phyloP scores from a whole-genome alignment of 1,140 invertebrate genomes.

The Drosophila guanche region DNA sequence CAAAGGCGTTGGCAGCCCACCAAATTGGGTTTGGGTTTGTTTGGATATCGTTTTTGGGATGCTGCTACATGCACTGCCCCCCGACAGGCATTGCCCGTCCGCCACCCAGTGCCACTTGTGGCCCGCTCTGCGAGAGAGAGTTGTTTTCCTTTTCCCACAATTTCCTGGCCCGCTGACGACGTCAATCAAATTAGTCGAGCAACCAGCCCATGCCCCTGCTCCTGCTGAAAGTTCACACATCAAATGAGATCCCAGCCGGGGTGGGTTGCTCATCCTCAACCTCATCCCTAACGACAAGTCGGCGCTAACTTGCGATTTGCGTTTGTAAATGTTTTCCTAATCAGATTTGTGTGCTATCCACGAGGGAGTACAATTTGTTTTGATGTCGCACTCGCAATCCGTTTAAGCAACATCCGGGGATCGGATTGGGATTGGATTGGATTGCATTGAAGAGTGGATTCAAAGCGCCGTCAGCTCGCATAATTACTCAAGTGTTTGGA shows the following conservation, averaged over 20 bases:
- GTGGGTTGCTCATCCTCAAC: constrained; percentile 17
- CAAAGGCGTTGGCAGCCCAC: constrained; percentile 71
- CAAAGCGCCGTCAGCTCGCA: constrained; percentile 28
- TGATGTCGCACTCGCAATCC: constrained; percentile 70
- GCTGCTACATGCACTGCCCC: constrained; percentile 20
- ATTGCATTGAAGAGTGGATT: constrained; percentile 11
- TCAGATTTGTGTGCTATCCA: constrained; percentile 70
- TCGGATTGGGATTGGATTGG: neutral
- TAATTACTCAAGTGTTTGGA: constrained; percentile 50
- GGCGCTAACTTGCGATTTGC: constrained; percentile 74
- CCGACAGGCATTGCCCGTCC: constrained; percentile 45
- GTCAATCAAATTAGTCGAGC: constrained; percentile 73
- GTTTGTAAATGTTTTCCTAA: constrained; percentile 79
- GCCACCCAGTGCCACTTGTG: constrained; percentile 54
- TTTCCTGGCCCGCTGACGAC: constrained; percentile 61
- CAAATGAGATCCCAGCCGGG: constrained; percentile 45
- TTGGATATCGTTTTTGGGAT: constrained; percentile 69
- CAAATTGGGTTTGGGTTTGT: constrained; percentile 81
- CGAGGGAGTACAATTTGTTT: constrained; percentile 76
- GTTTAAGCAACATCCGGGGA: constrained; percentile 56
- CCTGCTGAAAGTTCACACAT: constrained; percentile 72
- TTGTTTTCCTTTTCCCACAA: constrained; percentile 57
- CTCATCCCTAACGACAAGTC: constrained; percentile 4
- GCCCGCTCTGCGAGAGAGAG: constrained; percentile 14
- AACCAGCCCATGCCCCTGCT: constrained; percentile 8